Evolutionary conservation across 2,888 invertebrate species (phyloP).

Genomic region (Drosophila mimica): DNA sequence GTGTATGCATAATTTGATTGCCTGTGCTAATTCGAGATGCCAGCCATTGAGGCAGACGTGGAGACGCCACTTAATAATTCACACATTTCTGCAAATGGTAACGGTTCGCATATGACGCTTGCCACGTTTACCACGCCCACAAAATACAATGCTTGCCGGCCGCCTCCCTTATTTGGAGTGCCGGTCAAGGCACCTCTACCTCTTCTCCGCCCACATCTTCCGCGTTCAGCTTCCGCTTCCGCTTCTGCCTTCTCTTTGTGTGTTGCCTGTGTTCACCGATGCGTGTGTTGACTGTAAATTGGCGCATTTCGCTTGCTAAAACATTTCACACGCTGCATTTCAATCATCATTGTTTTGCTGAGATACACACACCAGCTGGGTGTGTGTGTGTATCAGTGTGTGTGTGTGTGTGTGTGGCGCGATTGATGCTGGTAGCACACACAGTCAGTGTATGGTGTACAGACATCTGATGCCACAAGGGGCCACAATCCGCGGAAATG

Average conservation of each 20-base stretch:
- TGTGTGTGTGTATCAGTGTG: conserved; percentile 12
- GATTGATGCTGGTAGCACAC: conserved; percentile 28
- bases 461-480: conserved; percentile 57
- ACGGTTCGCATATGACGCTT: conserved; percentile 36
- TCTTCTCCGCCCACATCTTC: no score
- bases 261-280: conserved; percentile 40
- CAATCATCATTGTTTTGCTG: conserved; percentile 66
- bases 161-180: conserved; percentile 1
- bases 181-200: conserved; percentile 42
- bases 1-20: conserved; percentile 68
- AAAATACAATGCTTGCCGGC: conserved; percentile 24
- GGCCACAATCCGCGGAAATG: conserved; percentile 45
- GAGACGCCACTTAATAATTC: conserved; percentile 56
- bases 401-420: conserved; percentile 4
- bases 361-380: conserved; percentile 15
- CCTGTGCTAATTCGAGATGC: conserved; percentile 56
- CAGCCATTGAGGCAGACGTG: not conserved
- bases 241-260: not conserved
- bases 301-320: conserved; percentile 56
- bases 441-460: conserved; percentile 16
- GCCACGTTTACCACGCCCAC: conserved; percentile 39
- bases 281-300: conserved; percentile 68
- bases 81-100: conserved; percentile 50
- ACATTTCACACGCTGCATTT: conserved; percentile 65
- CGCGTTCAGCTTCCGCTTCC: not conserved